phyloP scores from a whole-genome alignment of 1,140 invertebrate genomes.

The Lepidurus couesii region DNA sequence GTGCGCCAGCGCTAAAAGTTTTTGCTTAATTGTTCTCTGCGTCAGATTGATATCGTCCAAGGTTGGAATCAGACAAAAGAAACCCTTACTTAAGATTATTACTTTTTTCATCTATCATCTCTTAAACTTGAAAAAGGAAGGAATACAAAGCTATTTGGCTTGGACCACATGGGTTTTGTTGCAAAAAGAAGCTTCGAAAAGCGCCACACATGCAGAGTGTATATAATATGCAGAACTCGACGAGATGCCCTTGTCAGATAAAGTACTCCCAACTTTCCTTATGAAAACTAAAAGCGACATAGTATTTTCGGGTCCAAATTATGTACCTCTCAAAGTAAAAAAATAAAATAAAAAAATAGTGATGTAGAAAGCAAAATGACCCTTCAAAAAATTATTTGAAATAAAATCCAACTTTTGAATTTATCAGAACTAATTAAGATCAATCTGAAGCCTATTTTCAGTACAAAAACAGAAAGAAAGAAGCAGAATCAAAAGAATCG shows the following conservation, averaged over 20 bases:
- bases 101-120: not conserved
- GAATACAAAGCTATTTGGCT: not conserved
- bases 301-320: not conserved
- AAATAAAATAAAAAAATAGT: no score
- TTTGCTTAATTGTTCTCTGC: not conserved
- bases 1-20: not conserved
- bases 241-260: conserved; percentile 14
- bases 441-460: no score
- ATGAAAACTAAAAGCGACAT: not conserved
- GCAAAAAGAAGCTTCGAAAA: not conserved
- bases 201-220: not conserved
- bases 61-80: conserved; percentile 8
- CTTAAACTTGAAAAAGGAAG: not conserved
- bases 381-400: no score
- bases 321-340: not conserved
- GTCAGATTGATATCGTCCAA: not conserved
- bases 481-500: no score
- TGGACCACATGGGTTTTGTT: not conserved
- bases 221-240: not conserved
- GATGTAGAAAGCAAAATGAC: no score
- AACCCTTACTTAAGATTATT: not conserved
- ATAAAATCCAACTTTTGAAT: no score
- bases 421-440: no score
- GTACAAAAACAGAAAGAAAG: no score
- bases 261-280: not conserved